phyloP scores from a whole-genome alignment of 2,888 invertebrate genomes.

The Chrysolina oricalcia region DNA sequence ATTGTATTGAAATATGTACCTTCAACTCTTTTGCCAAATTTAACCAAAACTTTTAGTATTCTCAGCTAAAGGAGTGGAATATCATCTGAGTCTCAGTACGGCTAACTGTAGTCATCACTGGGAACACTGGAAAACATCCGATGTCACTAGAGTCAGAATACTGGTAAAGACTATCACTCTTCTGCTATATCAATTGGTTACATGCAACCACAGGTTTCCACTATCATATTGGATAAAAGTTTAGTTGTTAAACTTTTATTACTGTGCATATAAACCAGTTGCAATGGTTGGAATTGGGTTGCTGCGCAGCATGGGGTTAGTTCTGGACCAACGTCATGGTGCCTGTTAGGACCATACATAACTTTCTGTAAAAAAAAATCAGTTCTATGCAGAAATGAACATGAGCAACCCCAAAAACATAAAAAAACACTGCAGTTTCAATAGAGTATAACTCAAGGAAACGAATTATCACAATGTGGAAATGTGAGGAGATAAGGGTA shows the following conservation, averaged over 20 bases:
- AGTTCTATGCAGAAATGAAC: neutral
- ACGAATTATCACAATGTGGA: no score
- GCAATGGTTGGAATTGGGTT: slow-evolving; percentile 85
- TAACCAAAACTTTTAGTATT: neutral
- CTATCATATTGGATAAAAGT: slow-evolving; percentile 90
- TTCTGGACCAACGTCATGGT: slow-evolving; percentile 73
- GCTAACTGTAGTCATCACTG: slow-evolving; percentile 23
- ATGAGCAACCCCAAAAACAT: no score
- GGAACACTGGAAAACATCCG: slow-evolving; percentile 34
- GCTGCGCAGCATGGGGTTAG: slow-evolving; percentile 91
- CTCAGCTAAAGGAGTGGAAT: neutral
- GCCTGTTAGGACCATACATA: slow-evolving; percentile 74
- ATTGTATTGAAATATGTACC: no score
- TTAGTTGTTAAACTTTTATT: slow-evolving; percentile 86
- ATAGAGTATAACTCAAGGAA: no score
- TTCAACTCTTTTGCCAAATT: neutral
- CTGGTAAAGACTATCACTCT: slow-evolving; percentile 44
- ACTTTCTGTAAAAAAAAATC: slow-evolving; percentile 77
- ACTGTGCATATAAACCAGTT: slow-evolving; percentile 86
- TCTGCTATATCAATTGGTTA: slow-evolving; percentile 62
- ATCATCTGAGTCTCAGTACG: neutral
- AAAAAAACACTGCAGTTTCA: no score
- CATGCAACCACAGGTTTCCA: slow-evolving; percentile 93
- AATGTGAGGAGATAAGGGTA: no score
- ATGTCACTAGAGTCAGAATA: slow-evolving; percentile 55